These are phyloP conservation scores for Oryzias curvinotus DNA, from an alignment of 2,113 vertebrate genomes.

Conservation along the genomic window DNA sequence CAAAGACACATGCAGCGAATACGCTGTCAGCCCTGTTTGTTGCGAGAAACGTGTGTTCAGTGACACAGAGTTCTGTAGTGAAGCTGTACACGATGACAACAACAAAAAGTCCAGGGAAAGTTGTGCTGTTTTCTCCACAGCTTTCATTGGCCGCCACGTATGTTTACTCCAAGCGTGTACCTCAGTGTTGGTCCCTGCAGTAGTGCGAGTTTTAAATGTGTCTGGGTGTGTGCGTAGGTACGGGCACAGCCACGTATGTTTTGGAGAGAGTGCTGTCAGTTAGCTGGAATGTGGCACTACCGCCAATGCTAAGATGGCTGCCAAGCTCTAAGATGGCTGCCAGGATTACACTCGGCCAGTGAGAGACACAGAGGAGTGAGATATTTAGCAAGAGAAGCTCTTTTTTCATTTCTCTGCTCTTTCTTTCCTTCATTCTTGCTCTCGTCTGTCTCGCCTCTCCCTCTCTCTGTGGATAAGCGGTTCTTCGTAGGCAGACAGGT, in stretches of 20 bases:
- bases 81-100: constrained; percentile 55
- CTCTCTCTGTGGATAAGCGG: constrained; percentile 63
- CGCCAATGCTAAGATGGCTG: constrained; percentile 94
- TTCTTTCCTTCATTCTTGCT: constrained; percentile 54
- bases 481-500: constrained; percentile 75
- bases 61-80: constrained; percentile 48
- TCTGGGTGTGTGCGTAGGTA: constrained; percentile 44
- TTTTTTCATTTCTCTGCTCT: constrained; percentile 57
- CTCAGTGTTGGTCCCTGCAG: constrained; percentile 53
- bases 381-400: constrained; percentile 61
- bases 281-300: constrained; percentile 80
- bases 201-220: constrained; percentile 55
- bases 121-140: constrained; percentile 63
- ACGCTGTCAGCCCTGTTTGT: constrained; percentile 18
- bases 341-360: constrained; percentile 80
- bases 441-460: constrained; percentile 55
- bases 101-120: constrained; percentile 54
- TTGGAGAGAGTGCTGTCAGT: constrained; percentile 77
- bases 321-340: constrained; percentile 97
- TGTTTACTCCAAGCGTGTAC: constrained; percentile 65
- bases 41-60: constrained; percentile 16
- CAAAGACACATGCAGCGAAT: neutral
- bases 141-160: constrained; percentile 68
- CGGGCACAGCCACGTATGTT: constrained; percentile 67
- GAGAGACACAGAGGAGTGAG: constrained; percentile 61